These are phyloP conservation scores for Gouania willdenowi DNA, from an alignment of 2,797 vertebrate genomes.

Conservation along the genomic window DNA sequence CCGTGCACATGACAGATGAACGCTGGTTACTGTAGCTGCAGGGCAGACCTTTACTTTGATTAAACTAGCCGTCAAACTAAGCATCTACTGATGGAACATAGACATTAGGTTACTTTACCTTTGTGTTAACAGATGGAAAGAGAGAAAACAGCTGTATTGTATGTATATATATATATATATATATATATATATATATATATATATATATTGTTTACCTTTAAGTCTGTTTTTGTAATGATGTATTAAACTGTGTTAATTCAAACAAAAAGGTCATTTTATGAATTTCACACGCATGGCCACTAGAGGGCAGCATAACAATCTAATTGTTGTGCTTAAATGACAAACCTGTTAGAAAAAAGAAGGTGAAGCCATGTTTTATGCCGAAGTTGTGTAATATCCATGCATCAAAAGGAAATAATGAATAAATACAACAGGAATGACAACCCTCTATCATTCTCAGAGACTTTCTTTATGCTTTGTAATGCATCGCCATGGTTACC, in stretches of 20 bases:
- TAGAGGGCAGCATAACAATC: constrained; percentile 58
- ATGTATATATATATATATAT: too few species aligned
- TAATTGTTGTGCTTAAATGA: neutral
- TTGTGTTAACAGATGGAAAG: neutral
- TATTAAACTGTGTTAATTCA: too few species aligned
- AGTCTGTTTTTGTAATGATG: neutral
- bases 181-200: neutral
- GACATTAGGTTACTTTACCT: constrained; percentile 16
- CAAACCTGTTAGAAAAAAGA: neutral
- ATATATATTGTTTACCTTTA: neutral
- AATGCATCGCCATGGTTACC: constrained; percentile 44
- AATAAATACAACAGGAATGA: neutral
- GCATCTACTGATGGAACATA: constrained; percentile 8
- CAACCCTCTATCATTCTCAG: neutral
- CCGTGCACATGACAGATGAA: constrained; percentile 45
- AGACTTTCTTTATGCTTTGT: constrained; percentile 19
- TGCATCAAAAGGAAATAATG: neutral
- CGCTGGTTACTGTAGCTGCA: constrained; percentile 41
- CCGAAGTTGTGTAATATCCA: constrained; percentile 11
- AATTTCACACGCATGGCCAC: constrained; percentile 26
- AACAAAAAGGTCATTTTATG: too few species aligned
- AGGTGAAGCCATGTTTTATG: constrained; percentile 32
- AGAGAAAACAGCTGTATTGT: too few species aligned
- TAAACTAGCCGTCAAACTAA: constrained; percentile 48
- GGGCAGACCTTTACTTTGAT: constrained; percentile 59